Evolutionary conservation across 2,888 invertebrate species (phyloP), one percentile per base, ranked within the genome.

Genomic region (Perizoma affinitatum): DNA sequence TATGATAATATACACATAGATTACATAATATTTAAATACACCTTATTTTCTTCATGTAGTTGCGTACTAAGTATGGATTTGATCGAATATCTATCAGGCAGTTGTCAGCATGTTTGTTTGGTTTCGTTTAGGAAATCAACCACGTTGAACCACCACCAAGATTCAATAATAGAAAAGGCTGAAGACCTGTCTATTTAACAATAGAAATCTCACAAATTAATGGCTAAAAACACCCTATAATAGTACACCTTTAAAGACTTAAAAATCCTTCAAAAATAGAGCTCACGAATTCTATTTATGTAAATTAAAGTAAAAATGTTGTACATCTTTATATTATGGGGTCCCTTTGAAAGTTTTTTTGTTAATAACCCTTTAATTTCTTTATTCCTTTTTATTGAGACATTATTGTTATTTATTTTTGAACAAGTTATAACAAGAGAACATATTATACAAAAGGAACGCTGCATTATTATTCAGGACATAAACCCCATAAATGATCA

Each of bases 161-260:
- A 38, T 38, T 1, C 4, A 3, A 3, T 1, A 38, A 4, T 55
- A 56, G 51, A 68, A 66, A 65, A 65, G 62, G 51, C 63, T 42
- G 60, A 64, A 65, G 61, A 61, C 63, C 65, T 59, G 64, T 66
- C 66, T 61, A 61, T 57, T 51, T 35, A 36, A 66, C 66, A 68
- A 68, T 53, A 48, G 58, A 62, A 54, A 55, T 54, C 56, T 63
- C 60, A 61, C 52, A 51, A 58, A 54, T 58, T 49, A 54, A 50
- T 41, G 34, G 11, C 22, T 41, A 38, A 61, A 57, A 33, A 36
- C 34, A 43, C 38, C 47, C 35, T 48, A 33, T 9, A n/a, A 33
- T 51, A 44, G 11, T 50, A 9, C 10, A 22, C 22, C 10, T 54
- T 34, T n/a, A 58, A 36, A 41, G 46, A 58, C 53, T 43, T 41